phyloP scores from a whole-genome alignment of 2,797 vertebrate species.

The Ptychobarbus kaznakovi region DNA sequence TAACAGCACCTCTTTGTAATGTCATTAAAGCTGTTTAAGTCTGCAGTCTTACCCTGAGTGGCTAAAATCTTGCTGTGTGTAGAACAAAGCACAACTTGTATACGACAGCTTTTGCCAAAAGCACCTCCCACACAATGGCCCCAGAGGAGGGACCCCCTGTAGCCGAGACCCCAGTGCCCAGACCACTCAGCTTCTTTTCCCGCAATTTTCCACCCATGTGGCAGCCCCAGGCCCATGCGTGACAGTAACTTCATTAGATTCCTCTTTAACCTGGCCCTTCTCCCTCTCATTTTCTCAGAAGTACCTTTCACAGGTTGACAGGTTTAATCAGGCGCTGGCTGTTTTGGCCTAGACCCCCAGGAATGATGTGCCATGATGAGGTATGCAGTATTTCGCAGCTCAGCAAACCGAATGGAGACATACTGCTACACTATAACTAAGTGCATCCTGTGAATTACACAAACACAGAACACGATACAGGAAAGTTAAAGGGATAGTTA shows the following conservation, averaged over 20 bases:
- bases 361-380: slow-evolving; percentile 76
- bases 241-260: slow-evolving; percentile 80
- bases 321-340: slow-evolving; percentile 73
- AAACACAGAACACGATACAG: neutral
- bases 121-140: slow-evolving; percentile 71
- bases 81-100: slow-evolving; percentile 77
- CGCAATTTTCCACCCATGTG: slow-evolving; percentile 83
- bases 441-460: slow-evolving; percentile 3
- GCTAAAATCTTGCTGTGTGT: slow-evolving; percentile 68
- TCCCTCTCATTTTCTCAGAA: slow-evolving; percentile 72
- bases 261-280: slow-evolving; percentile 75
- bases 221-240: slow-evolving; percentile 73
- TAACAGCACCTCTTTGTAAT: slow-evolving; percentile 42
- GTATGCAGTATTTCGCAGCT: slow-evolving; percentile 64
- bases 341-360: slow-evolving; percentile 70
- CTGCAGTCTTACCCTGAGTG: slow-evolving; percentile 60
- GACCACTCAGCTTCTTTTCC: slow-evolving; percentile 76
- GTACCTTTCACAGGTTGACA: slow-evolving; percentile 60
- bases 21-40: slow-evolving; percentile 54
- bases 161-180: slow-evolving; percentile 67
- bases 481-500: neutral
- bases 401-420: slow-evolving; percentile 69
- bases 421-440: neutral
- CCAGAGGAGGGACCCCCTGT: slow-evolving; percentile 68
- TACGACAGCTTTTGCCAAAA: slow-evolving; percentile 41